Conservation (phyloP, 92 coral and sea anemone species). For the Meandrina meandrites region DNA sequence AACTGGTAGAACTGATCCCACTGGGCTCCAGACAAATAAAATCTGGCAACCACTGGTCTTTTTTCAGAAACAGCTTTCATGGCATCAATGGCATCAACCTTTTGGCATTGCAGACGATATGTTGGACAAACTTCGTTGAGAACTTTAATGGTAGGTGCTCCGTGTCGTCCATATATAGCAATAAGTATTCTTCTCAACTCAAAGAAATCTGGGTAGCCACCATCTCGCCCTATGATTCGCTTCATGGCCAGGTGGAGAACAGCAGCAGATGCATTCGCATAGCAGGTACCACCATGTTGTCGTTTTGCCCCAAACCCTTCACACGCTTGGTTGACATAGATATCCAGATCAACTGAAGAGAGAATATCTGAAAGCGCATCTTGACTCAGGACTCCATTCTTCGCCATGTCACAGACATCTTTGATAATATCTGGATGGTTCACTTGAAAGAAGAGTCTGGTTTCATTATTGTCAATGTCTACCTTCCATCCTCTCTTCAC, state of each 20-base stretch:
- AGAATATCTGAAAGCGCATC: constrained; percentile 55
- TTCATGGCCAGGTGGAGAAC: constrained; percentile 69
- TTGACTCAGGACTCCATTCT: constrained; percentile 41
- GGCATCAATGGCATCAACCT: constrained; percentile 47
- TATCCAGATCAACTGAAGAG: constrained; percentile 50
- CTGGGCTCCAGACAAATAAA: constrained; percentile 42
- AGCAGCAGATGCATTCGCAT: constrained; percentile 74
- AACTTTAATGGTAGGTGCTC: constrained; percentile 24
- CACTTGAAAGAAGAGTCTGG: constrained; percentile 54
- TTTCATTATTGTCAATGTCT: constrained; percentile 55
- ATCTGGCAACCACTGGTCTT: constrained; percentile 64
- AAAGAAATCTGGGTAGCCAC: constrained; percentile 67
- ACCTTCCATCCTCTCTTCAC: constrained; percentile 52
- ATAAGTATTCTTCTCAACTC: constrained; percentile 32
- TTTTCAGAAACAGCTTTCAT: constrained; percentile 52
- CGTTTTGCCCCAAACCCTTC: constrained; percentile 13
- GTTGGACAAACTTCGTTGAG: constrained; percentile 48
- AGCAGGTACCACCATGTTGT: constrained; percentile 50
- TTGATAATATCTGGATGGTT: constrained; percentile 56
- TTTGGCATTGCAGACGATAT: constrained; percentile 49
- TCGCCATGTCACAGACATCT: constrained; percentile 53
- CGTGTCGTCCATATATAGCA: constrained; percentile 29
- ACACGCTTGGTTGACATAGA: constrained; percentile 58
- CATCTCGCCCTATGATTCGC: constrained; percentile 61
- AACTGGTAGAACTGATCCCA: constrained; percentile 48